Evolutionary conservation across 2,888 invertebrate species (phyloP).

Genomic region (Oscheius onirici): DNA sequence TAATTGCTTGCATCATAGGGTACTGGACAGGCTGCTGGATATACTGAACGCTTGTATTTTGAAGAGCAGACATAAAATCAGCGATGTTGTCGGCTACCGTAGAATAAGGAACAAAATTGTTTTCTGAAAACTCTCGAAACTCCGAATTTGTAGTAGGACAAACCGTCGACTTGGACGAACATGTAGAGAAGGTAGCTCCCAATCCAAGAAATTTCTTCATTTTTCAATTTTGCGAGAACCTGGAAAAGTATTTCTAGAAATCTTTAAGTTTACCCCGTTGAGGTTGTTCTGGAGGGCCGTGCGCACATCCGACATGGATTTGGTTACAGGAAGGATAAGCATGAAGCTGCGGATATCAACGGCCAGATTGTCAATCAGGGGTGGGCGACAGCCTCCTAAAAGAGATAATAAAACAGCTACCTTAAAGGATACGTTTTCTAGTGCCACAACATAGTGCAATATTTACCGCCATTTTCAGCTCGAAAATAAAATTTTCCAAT

Average conservation of each 20-base stretch:
- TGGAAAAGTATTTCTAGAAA: too few species aligned
- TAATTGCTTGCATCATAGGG: constrained; percentile 1
- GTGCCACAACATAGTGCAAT: too few species aligned
- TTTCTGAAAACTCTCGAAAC: background rate
- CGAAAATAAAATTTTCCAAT: too few species aligned
- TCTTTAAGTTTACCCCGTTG: too few species aligned
- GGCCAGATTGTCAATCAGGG: constrained; percentile 38
- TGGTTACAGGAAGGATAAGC: constrained; percentile 39
- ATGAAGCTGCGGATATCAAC: constrained; percentile 35
- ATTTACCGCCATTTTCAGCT: too few species aligned
- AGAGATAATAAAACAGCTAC: too few species aligned
- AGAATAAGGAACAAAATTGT: background rate
- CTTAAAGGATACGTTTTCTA: too few species aligned
- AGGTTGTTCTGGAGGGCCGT: background rate
- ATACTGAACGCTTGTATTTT: background rate
- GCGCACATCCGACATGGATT: constrained; percentile 31
- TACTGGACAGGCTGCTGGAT: background rate
- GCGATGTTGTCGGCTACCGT: background rate
- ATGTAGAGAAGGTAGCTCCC: background rate
- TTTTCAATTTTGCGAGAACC: background rate
- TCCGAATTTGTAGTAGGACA: background rate
- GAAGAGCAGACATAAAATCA: background rate
- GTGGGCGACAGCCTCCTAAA: constrained; percentile 43
- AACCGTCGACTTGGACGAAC: background rate
- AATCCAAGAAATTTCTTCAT: background rate